Percentiles rank a stretch among this genome's conserved stretches.
These are phyloP conservation scores for Sericinus montela DNA, from an alignment of 2,888 invertebrate species.

Conservation along the genomic window DNA sequence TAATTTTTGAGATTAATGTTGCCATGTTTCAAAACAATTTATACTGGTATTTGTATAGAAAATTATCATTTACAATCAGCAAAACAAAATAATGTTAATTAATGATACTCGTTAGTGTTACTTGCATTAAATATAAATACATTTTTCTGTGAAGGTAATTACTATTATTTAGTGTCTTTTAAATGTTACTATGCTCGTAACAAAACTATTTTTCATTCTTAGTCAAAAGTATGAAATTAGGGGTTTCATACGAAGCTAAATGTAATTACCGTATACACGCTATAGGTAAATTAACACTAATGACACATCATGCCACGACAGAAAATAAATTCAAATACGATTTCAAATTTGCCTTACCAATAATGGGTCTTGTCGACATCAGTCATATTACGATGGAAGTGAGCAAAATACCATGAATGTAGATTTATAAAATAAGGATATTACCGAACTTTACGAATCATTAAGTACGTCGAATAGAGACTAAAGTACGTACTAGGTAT, in stretches of 20 bases:
- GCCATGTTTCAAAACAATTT: constrained; percentile 52
- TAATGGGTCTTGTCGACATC: not conserved
- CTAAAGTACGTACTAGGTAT: too few relatives aligned
- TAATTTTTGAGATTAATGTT: constrained; percentile 72
- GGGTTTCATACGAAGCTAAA: constrained; percentile 15
- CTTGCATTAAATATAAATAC: too few relatives aligned
- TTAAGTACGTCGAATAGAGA: too few relatives aligned
- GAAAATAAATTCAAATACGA: constrained; percentile 11
- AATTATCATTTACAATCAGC: too few relatives aligned
- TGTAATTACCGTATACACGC: constrained; percentile 18
- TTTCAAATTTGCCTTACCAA: constrained; percentile 15
- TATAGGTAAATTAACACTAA: constrained; percentile 15
- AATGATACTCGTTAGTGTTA: too few relatives aligned
- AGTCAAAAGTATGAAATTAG: constrained; percentile 14
- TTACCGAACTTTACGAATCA: too few relatives aligned
- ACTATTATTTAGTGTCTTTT: too few relatives aligned
- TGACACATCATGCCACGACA: constrained; percentile 7
- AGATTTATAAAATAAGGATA: not conserved
- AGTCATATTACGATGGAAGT: not conserved
- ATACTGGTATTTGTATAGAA: constrained; percentile 24
- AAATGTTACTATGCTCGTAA: constrained; percentile 4
- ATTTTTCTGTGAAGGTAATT: too few relatives aligned
- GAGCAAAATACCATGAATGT: not conserved
- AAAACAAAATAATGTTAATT: too few relatives aligned
- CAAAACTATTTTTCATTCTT: constrained; percentile 6